Evolutionary conservation across 2,113 vertebrate genomes (phyloP).

Genomic region (Struthio camelus): DNA sequence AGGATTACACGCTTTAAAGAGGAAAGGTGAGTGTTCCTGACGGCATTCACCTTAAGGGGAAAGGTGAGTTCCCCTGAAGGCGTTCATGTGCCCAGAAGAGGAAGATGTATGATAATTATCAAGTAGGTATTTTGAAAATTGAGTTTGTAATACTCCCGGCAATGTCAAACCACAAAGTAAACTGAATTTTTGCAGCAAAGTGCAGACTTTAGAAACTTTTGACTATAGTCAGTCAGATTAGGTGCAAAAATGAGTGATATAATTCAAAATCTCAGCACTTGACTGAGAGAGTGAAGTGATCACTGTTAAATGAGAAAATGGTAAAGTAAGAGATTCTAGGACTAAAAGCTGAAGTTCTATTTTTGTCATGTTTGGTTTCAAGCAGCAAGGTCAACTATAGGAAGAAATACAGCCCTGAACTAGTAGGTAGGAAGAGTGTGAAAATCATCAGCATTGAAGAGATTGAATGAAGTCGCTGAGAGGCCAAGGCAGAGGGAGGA

Average conservation of each 20-base stretch:
- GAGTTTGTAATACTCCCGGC: slow-evolving; percentile 29
- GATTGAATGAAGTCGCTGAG: neutral
- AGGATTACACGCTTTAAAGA: neutral
- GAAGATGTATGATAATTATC: slow-evolving; percentile 11
- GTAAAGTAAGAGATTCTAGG: neutral
- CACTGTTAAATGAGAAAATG: neutral
- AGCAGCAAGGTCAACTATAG: neutral
- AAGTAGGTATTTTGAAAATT: slow-evolving; percentile 11
- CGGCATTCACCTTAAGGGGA: neutral
- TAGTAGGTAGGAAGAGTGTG: neutral
- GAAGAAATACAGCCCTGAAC: neutral
- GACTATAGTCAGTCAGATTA: neutral
- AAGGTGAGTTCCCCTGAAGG: neutral
- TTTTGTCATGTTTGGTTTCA: neutral
- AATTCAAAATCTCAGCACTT: neutral
- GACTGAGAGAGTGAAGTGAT: neutral
- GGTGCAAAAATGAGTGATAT: neutral
- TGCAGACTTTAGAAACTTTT: neutral
- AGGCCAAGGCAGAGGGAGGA: neutral
- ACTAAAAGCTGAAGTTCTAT: neutral
- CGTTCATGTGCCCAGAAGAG: neutral
- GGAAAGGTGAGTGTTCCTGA: neutral
- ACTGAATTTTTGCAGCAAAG: slow-evolving; percentile 6
- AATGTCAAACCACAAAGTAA: neutral
- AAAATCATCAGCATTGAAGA: neutral